Conservation (phyloP, 2,797 vertebrate genomes). For the Menidia menidia region DNA sequence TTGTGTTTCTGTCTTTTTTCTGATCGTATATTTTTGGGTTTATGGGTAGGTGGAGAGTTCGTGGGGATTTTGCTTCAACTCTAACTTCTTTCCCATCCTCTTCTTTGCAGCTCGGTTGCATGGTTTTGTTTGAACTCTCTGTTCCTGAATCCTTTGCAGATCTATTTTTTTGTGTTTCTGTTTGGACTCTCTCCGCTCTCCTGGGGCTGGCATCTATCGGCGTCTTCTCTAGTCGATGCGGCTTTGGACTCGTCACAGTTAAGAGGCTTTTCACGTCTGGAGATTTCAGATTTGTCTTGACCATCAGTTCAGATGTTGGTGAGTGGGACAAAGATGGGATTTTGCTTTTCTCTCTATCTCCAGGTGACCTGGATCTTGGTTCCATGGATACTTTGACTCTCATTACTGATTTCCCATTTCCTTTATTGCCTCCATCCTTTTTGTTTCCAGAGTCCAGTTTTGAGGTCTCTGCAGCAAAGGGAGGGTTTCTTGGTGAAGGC, state of each 20-base stretch:
- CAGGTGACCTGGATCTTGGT: constrained; percentile 5
- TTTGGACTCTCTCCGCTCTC: constrained; percentile 3
- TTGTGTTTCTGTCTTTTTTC: constrained; percentile 6
- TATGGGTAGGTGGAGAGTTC: constrained; percentile 2
- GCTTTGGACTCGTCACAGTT: constrained; percentile 15
- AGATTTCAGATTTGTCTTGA: constrained; percentile 34
- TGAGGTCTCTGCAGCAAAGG: neutral
- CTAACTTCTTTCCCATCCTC: neutral
- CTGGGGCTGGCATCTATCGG: neutral
- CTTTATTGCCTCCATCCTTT: constrained; percentile 36
- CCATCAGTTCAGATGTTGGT: neutral
- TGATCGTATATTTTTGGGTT: neutral
- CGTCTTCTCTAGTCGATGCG: neutral
- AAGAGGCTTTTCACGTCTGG: constrained; percentile 19
- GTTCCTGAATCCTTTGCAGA: constrained; percentile 30
- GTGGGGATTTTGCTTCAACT: neutral
- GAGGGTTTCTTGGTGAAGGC: constrained; percentile 30
- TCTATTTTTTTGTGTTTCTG: neutral
- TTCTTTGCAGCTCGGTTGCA: constrained; percentile 19
- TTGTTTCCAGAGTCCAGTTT: constrained; percentile 28
- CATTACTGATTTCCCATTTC: neutral
- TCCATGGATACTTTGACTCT: constrained; percentile 9
- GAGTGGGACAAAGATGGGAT: constrained; percentile 32
- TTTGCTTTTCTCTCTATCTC: constrained; percentile 43
- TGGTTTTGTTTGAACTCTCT: constrained; percentile 18